phyloP scores from a whole-genome alignment of 2,888 invertebrate species.

The Heterodera filipjevi region DNA sequence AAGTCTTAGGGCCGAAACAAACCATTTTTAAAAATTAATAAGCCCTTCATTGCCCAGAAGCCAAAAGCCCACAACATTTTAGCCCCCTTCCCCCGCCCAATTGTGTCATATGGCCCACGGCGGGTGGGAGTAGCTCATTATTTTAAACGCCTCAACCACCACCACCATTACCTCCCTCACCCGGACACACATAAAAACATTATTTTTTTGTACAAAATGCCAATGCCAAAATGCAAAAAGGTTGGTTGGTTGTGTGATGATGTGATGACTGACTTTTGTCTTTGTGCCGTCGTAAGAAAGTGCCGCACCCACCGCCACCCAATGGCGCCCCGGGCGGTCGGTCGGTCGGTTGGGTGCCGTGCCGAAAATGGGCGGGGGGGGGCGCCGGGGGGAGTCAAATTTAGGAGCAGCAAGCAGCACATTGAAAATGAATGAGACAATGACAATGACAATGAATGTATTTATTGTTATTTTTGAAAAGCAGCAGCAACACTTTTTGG shows the following conservation, averaged over 20 bases:
- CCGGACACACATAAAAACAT: neutral
- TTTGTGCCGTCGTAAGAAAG: too few species aligned
- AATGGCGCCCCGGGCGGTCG: too few species aligned
- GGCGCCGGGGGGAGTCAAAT: neutral
- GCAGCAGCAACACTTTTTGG: too few species aligned
- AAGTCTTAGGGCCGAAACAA: neutral
- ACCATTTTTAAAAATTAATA: neutral
- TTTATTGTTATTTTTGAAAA: too few species aligned
- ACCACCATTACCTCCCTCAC: too few species aligned
- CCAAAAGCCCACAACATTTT: neutral
- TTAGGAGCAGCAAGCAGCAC: neutral
- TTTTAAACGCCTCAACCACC: neutral
- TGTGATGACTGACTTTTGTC: neutral
- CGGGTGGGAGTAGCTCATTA: neutral
- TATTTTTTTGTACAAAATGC: constrained; percentile 1
- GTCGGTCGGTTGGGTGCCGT: neutral
- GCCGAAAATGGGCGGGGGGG: neutral
- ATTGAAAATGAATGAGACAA: constrained; percentile 1
- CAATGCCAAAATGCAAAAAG: neutral
- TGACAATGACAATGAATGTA: too few species aligned
- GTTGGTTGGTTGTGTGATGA: too few species aligned
- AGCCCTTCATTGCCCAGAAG: neutral
- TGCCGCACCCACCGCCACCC: too few species aligned
- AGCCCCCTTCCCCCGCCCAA: neutral
- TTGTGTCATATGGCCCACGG: too few species aligned